Evolutionary conservation across 2,888 invertebrate species (phyloP).

Genomic region (Boloria euphrosyne): DNA sequence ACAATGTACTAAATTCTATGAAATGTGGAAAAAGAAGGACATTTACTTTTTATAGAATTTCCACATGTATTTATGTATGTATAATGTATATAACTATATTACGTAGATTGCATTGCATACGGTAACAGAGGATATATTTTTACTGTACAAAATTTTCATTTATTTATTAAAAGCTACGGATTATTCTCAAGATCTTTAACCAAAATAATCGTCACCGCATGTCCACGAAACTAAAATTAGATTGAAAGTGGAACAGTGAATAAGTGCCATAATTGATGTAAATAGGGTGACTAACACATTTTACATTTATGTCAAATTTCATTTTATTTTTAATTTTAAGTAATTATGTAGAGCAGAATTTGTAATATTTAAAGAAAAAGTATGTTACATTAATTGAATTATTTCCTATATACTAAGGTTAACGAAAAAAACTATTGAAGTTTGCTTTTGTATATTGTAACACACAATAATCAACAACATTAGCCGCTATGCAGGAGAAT

Average conservation of each 20-base stretch:
- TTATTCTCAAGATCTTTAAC: background rate
- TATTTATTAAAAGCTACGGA: background rate
- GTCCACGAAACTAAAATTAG: slow-evolving; percentile 29
- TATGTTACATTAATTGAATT: too few relatives aligned
- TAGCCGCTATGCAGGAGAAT: background rate
- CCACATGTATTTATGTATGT: too few relatives aligned
- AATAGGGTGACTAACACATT: slow-evolving; percentile 24
- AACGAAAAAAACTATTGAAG: too few relatives aligned
- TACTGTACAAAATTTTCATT: background rate
- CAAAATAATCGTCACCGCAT: slow-evolving; percentile 20
- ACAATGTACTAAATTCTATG: too few relatives aligned
- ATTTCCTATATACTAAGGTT: too few relatives aligned
- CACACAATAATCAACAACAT: too few relatives aligned
- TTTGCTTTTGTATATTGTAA: too few relatives aligned
- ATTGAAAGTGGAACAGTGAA: slow-evolving; percentile 30
- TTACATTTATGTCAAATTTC: background rate
- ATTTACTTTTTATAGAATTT: too few relatives aligned
- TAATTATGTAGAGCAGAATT: background rate
- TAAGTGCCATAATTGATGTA: slow-evolving; percentile 29
- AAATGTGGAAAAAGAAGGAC: too few relatives aligned
- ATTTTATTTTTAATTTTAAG: background rate
- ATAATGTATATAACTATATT: too few relatives aligned
- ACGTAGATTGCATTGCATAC: too few relatives aligned
- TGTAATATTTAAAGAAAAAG: background rate
- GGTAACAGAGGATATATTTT: too few relatives aligned